phyloP scores from a whole-genome alignment of 2,888 invertebrate species.

The Merodon equestris region DNA sequence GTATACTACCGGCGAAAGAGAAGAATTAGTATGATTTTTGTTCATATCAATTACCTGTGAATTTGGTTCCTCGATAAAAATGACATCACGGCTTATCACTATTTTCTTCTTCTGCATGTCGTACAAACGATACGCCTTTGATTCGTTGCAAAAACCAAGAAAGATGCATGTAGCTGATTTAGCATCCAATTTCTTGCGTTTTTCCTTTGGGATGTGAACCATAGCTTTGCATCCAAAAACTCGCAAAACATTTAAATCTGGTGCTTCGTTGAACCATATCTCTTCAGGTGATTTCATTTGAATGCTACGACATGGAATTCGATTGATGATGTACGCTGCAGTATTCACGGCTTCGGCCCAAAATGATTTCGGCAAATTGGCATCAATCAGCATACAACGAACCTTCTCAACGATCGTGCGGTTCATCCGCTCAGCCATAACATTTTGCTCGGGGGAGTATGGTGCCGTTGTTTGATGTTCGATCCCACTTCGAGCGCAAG shows the following conservation, averaged over 20 bases:
- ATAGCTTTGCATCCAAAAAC: constrained; percentile 27
- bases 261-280: constrained; percentile 14
- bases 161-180: no score
- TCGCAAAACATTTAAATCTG: constrained; percentile 13
- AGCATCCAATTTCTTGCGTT: no score
- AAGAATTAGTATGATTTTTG: no score
- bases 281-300: constrained; percentile 4
- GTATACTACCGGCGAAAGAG: no score
- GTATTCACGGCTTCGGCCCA: no score
- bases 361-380: constrained; percentile 52
- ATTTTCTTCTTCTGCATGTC: no score
- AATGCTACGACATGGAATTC: constrained; percentile 16
- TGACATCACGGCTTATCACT: no score
- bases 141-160: no score
- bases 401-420: constrained; percentile 63
- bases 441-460: constrained; percentile 42
- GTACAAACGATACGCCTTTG: no score
- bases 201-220: constrained; percentile 56
- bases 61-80: no score
- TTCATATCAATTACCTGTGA: no score
- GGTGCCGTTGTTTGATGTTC: constrained; percentile 12
- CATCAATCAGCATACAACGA: constrained; percentile 65
- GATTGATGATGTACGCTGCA: constrained; percentile 64
- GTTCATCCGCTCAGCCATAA: constrained; percentile 53
- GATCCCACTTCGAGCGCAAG: constrained; percentile 2